Conservation (phyloP, 2,113 vertebrate genomes). For the Saguinus imperator region DNA sequence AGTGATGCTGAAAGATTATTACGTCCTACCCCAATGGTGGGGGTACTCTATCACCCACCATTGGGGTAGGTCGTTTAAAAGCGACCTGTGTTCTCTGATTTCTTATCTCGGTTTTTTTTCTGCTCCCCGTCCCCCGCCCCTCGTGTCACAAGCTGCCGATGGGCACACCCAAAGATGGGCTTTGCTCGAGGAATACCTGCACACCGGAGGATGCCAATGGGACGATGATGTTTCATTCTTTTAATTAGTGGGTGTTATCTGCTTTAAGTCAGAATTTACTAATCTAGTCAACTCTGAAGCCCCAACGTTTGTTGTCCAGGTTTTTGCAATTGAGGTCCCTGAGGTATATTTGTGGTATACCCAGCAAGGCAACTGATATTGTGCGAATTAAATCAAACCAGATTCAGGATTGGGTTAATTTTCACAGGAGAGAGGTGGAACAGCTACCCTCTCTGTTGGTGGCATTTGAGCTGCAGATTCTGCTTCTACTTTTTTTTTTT, state of each 20-base stretch:
- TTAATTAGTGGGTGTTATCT: background rate
- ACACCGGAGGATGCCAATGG: background rate
- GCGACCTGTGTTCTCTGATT: background rate
- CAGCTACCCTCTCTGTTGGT: too few relatives aligned
- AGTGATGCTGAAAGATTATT: background rate
- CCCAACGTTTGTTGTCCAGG: background rate
- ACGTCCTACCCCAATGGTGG: background rate
- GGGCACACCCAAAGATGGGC: too few relatives aligned
- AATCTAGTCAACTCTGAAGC: background rate
- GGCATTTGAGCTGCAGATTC: background rate
- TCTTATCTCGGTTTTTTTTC: background rate
- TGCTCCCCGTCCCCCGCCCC: too few relatives aligned
- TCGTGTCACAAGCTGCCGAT: background rate
- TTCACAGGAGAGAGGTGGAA: too few relatives aligned
- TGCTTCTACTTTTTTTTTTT: background rate
- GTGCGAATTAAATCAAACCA: background rate
- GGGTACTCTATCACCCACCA: background rate
- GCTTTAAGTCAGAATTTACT: background rate
- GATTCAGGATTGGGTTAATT: background rate
- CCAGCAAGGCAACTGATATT: background rate
- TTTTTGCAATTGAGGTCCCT: background rate
- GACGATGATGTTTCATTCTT: background rate
- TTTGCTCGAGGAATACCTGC: background rate
- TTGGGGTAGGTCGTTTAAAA: background rate
- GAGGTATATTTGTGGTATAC: background rate